Evolutionary conservation across 1,140 invertebrate species (phyloP), one percentile per base, ranked within the genome.

Genomic region (Drosophila pseudoobscura): DNA sequence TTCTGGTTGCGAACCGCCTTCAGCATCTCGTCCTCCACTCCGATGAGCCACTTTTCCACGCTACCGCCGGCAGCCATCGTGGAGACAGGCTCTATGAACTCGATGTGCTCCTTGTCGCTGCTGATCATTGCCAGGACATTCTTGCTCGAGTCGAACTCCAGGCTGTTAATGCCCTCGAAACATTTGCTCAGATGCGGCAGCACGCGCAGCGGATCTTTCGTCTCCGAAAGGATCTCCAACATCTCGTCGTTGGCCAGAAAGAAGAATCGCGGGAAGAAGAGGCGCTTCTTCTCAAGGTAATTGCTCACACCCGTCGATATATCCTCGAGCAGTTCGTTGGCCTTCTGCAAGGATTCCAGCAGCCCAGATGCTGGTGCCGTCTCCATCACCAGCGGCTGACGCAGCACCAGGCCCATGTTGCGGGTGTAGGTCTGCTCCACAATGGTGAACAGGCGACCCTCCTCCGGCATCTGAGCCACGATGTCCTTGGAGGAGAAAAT

Each of bases 231-330:
- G 83, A 99, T 98, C 92, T 98, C 97, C 22, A 99, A 93, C 94
- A 99, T 96, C 93, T 99, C 98, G 82, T 98, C 97, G 89, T 98
- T 98, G 6, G 97, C 98, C 41, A 99, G 92, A 87, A 99, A 99
- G 92, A 98, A 99, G 90, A 99, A 98, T 89, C 97, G 93, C 1
- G 97, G 96, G 90, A 98, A 99, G 89, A 94, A 98, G 2, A 98
- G 92, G 59, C 98, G 93, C 91, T 99, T 98, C 89, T 96, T 97
- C 91, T 99, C 97, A 49, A 99, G 93, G 92, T 99, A 99, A 74
- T 95, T 95, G 82, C 97, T 95, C 11, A 99, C 95, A 15, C 97
- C 97, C 58, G 96, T 96, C 66, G 97, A 96, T 22, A 97, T 95
- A 91, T 94, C 94, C 65, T 97, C 97, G 49, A 98, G 92, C 35